phyloP scores from a whole-genome alignment of 1,140 invertebrate genomes.

The Drosophila paulistorum region DNA sequence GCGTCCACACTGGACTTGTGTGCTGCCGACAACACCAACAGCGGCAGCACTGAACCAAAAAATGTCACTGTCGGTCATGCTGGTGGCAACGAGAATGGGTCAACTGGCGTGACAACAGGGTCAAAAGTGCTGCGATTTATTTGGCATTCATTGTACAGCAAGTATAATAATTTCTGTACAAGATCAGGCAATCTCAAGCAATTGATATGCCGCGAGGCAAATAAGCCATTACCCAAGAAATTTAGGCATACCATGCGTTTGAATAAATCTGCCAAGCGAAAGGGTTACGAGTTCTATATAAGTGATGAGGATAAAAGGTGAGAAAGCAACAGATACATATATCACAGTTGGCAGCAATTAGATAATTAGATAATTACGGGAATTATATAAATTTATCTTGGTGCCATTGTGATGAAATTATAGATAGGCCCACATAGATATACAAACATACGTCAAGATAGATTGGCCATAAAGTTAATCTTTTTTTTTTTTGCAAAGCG shows the following conservation, averaged over 20 bases:
- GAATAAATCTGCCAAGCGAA: constrained; percentile 83
- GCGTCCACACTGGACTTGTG: constrained; percentile 65
- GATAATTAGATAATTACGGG: not conserved
- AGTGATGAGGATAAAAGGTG: constrained; percentile 85
- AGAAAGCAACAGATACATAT: constrained; percentile 17
- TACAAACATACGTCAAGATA: constrained; percentile 20
- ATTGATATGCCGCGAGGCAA: constrained; percentile 68
- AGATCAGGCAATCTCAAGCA: constrained; percentile 64
- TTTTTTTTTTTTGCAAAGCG: constrained; percentile 14
- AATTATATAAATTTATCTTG: constrained; percentile 1
- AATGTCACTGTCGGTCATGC: too few species aligned
- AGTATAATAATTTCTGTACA: constrained; percentile 67
- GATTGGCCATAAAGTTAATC: constrained; percentile 53
- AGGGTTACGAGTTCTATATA: constrained; percentile 84
- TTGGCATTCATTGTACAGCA: constrained; percentile 72
- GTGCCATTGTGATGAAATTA: constrained; percentile 65
- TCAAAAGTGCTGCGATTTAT: constrained; percentile 72
- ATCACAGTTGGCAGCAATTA: too few species aligned
- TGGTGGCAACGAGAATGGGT: not conserved
- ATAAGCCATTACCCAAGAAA: constrained; percentile 77
- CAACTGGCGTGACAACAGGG: constrained; percentile 42
- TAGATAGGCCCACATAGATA: constrained; percentile 12
- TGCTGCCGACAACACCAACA: constrained; percentile 15
- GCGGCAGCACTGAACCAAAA: not conserved
- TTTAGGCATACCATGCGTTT: constrained; percentile 71